phyloP scores from a whole-genome alignment of 2,797 vertebrate genomes.

The Jordanella pulchra region DNA sequence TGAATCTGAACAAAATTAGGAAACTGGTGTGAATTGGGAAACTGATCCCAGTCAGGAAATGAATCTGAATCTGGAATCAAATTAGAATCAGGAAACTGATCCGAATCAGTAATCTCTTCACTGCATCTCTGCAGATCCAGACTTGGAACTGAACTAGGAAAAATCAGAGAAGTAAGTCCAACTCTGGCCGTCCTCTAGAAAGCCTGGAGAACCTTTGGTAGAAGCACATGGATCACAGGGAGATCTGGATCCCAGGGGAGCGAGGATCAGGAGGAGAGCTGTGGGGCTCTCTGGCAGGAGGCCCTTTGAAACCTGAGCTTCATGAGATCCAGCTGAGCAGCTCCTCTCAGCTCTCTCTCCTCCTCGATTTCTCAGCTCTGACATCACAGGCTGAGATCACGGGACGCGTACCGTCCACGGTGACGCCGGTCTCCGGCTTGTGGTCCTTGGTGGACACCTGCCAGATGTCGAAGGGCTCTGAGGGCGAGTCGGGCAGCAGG shows the following conservation, averaged over 20 bases:
- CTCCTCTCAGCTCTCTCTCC: not conserved
- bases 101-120: not conserved
- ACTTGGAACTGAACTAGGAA: too few species aligned
- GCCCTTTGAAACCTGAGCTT: constrained; percentile 8
- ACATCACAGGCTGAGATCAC: not conserved
- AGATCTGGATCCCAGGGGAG: too few species aligned
- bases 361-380: not conserved
- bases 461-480: constrained; percentile 93
- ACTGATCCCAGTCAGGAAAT: too few species aligned
- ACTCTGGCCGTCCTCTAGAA: not conserved
- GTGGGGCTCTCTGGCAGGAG: constrained; percentile 21
- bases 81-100: not conserved
- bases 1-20: too few species aligned
- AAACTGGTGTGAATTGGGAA: too few species aligned
- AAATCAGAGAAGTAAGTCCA: not conserved
- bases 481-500: constrained; percentile 89
- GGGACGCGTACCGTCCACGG: constrained; percentile 86
- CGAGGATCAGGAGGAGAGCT: too few species aligned
- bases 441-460: constrained; percentile 91
- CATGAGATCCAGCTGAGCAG: constrained; percentile 36
- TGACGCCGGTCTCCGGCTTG: constrained; percentile 92
- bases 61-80: too few species aligned
- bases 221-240: not conserved
- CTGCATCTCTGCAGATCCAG: too few species aligned
- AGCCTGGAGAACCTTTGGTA: not conserved